Base-by-base conservation (phyloP, 2,888 invertebrate genomes). In the Ormyrus thymus region DNA sequence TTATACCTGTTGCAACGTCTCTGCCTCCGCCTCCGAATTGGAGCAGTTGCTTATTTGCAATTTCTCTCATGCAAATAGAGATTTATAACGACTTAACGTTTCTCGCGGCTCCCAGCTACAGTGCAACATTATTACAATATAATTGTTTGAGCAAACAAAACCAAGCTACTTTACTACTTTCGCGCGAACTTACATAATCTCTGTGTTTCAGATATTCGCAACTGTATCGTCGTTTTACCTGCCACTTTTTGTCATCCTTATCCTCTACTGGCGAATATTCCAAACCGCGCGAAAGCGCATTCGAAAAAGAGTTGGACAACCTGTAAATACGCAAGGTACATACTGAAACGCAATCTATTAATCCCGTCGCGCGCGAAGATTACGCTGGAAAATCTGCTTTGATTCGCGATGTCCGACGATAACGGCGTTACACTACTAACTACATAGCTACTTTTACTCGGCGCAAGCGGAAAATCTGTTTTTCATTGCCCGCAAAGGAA, bases 171-270 rank as follows among this genome's bases (percentile, higher is more conserved):
- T 29, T 29, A 4, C 29, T 51, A 51, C n/a, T 56, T 56, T n/a
- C 61, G 61, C 0, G 4, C 6, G 9, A 29, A 45, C 10, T 11
- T 45, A 45, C 0, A 6, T 6, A 45, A 11, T 73, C 29, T 51
- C 13, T 43, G 8, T 68, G 43, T 86, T 84, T 48, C 96, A 97
- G 91, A 94, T 97, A 87, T 97, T 97, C 88, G 97, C 97, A 51
- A 97, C 97, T 0, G 94, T 95, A 50, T 96, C 96, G 50, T 97
- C 97, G 56, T 98, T 98, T 91, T 98, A 97, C 90, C 93, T 97
- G 82, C 98, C 98, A 46, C 93, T 97, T 65, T 92, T 95, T 81
- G 94, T 97, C 73, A 97, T 98, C 88, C 93, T 98, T 84, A 93
- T 96, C 86, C 92, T 98, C 65, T 98, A 98, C 91, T 97, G 96